phyloP scores from a whole-genome alignment of 2,888 invertebrate genomes.

The Argyra leucocephala region DNA sequence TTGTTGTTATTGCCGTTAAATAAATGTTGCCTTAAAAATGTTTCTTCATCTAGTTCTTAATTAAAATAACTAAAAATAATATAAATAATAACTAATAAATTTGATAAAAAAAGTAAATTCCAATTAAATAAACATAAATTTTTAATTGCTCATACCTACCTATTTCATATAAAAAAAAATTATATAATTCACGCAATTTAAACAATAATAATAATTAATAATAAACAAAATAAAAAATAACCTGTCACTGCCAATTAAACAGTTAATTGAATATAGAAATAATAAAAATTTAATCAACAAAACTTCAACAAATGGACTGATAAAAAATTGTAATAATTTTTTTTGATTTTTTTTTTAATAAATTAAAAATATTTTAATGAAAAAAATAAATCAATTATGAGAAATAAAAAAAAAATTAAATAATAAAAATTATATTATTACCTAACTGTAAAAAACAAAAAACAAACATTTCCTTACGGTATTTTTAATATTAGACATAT shows the following conservation, averaged over 20 bases:
- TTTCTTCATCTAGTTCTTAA: background rate
- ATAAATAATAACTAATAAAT: too few relatives aligned
- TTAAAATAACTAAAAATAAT: too few relatives aligned
- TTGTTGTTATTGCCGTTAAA: conserved; percentile 6
- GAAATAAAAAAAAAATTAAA: conserved; percentile 12
- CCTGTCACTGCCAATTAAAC: background rate
- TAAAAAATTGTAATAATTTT: too few relatives aligned
- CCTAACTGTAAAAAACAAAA: conserved; percentile 20
- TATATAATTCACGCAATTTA: too few relatives aligned
- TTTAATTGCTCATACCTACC: too few relatives aligned
- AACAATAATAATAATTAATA: conserved; percentile 13
- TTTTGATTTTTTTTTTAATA: conserved; percentile 9
- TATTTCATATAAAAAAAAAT: too few relatives aligned
- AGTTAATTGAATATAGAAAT: background rate
- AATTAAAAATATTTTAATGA: conserved; percentile 9
- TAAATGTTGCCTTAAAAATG: conserved; percentile 4
- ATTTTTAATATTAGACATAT: background rate
- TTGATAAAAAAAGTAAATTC: too few relatives aligned
- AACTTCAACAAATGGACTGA: background rate
- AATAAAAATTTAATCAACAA: background rate
- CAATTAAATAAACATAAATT: too few relatives aligned
- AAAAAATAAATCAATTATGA: background rate
- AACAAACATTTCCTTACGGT: background rate
- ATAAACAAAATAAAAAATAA: conserved; percentile 1
- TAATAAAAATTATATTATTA: conserved; percentile 16